Percentiles rank a stretch among this genome's conserved stretches.
Evolutionary conservation across 2,797 vertebrate species (phyloP).

Genomic region (Anguilla obscura): DNA sequence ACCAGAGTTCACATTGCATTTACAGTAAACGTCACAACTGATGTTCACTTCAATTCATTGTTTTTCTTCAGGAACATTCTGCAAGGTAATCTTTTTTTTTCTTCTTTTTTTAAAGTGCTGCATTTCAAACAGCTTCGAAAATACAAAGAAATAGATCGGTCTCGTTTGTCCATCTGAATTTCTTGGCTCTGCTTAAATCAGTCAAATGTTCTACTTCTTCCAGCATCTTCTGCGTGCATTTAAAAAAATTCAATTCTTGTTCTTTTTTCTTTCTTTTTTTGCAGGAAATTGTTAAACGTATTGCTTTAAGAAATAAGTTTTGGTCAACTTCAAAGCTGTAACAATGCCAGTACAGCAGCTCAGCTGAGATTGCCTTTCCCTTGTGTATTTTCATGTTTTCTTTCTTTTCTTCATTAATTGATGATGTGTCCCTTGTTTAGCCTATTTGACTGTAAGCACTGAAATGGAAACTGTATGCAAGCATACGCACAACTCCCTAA

Average conservation of each 20-base stretch:
- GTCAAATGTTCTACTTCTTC: background rate
- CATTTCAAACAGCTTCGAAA: constrained; percentile 51
- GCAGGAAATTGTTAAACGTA: constrained; percentile 60
- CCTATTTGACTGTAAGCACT: constrained; percentile 11
- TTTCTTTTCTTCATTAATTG: constrained; percentile 3
- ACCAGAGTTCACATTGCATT: constrained; percentile 50
- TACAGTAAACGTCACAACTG: constrained; percentile 50
- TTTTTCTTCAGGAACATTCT: constrained; percentile 32
- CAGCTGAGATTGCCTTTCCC: constrained; percentile 11
- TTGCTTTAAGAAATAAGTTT: constrained; percentile 75
- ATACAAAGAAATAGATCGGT: constrained; percentile 46
- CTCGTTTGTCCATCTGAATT: constrained; percentile 30
- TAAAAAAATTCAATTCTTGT: constrained; percentile 18
- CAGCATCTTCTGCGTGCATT: constrained; percentile 31
- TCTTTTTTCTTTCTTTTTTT: constrained; percentile 54
- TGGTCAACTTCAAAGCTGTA: constrained; percentile 60
- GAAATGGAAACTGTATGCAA: constrained; percentile 27
- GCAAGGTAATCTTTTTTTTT: constrained; percentile 15
- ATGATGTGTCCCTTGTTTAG: constrained; percentile 7
- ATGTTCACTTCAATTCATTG: constrained; percentile 16
- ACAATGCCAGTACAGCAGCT: constrained; percentile 45
- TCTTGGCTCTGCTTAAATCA: constrained; percentile 41
- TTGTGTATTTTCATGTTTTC: constrained; percentile 16
- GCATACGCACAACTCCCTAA: constrained; percentile 21
- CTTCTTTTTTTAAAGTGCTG: constrained; percentile 34